Evolutionary conservation across 1,140 invertebrate genomes (phyloP), one percentile per base, ranked within the genome.

Genomic region (Vollenhovia emeryi): DNA sequence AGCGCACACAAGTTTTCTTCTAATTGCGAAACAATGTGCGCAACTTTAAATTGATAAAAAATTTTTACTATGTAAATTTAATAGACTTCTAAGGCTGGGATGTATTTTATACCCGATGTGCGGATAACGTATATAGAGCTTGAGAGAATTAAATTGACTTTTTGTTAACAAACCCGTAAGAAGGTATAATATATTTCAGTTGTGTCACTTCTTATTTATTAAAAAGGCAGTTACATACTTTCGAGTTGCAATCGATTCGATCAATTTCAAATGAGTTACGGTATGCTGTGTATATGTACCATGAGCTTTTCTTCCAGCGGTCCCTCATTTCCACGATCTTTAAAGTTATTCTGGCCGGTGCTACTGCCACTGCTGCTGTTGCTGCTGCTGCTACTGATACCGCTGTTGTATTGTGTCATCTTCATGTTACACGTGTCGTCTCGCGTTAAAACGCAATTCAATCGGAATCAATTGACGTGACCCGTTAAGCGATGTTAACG

Each of bases 271-370:
- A 24, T 15, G 13, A 5, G 18, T 15, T 15, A 21, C 21, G 15
- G n/a, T n/a, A n/a, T n/a, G n/a, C n/a, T n/a, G n/a, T n/a, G n/a
- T n/a, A 15, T 74, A 71, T 57, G 52, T 87, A 92, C 92, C 91
- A 87, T 92, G 24, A 92, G 80, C 84, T 92, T 92, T 75, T 92
- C 91, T 30, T 89, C 87, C n/a, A 91, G 62, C 21, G 87, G 60
- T 62, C 74, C 66, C 62, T 36, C 40, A 59, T 60, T 64, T 45
- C 71, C 27, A 8, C 68, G 79, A 59, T 90, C 86, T 62, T 91
- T 90, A 9, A 89, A 85, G 62, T 91, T 86, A 21, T 66, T 87
- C 45, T 82, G 86, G 62, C 80, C 59, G 74, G 59, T 91, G 15
- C 90, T 86, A 66, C 88, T 91, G 15, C 74, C 86, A 27, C 89